phyloP scores from a whole-genome alignment of 1,140 invertebrate species.

The Periplaneta americana region DNA sequence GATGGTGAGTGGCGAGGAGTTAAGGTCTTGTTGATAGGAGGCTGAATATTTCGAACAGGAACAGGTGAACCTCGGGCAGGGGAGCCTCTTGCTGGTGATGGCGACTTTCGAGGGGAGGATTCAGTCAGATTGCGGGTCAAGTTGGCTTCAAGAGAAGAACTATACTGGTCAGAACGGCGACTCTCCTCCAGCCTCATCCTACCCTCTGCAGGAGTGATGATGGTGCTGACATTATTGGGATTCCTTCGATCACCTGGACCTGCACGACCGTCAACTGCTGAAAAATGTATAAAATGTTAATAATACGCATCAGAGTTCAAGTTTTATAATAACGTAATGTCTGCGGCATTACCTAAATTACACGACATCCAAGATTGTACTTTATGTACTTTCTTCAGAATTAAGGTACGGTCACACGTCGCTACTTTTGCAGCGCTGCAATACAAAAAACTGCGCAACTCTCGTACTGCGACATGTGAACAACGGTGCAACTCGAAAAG shows the following conservation, averaged over 20 bases:
- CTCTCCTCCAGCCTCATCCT: slow-evolving; percentile 44
- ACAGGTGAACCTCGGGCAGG: slow-evolving; percentile 17
- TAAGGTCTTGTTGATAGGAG: slow-evolving; percentile 38
- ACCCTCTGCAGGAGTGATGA: slow-evolving; percentile 43
- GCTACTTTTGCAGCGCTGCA: no score
- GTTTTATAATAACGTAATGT: no score
- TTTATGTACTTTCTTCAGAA: no score
- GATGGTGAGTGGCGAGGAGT: not conserved
- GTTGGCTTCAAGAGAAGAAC: slow-evolving; percentile 55
- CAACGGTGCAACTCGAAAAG: no score
- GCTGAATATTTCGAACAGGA: slow-evolving; percentile 10
- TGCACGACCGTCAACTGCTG: not conserved
- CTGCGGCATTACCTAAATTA: no score
- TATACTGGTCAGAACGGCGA: slow-evolving; percentile 40
- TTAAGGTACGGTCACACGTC: no score
- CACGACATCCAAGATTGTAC: no score
- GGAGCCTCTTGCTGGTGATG: slow-evolving; percentile 25
- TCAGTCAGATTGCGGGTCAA: slow-evolving; percentile 34
- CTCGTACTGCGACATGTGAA: no score
- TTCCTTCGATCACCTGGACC: not conserved
- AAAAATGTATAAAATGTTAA: not conserved
- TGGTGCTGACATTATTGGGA: not conserved
- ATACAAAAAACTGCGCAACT: no score
- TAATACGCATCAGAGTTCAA: no score
- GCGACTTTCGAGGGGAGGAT: slow-evolving; percentile 31